Base-by-base conservation (phyloP, 2,888 invertebrate genomes). In the Pyrochroa serraticornis region DNA sequence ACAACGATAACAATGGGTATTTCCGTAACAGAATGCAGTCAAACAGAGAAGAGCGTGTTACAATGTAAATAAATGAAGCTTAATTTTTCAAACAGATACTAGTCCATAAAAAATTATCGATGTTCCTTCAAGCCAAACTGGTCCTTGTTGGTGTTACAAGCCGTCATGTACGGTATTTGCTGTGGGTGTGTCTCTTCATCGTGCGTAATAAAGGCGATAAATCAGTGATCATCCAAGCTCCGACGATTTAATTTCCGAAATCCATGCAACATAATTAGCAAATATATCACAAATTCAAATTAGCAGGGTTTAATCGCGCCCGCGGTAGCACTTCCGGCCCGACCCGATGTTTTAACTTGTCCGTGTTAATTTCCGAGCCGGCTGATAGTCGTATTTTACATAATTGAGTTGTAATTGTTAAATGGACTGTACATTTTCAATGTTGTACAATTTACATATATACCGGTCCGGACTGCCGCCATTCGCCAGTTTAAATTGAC, bases 401-500 rank as follows among this genome's bases (percentile, higher is more conserved):
- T 78, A 79, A 79, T 79, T 77, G 79, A 77, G 75, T 79, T 76
- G 75, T 78, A 77, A 79, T 79, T 78, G 79, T 75, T 79, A 75
- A 79, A 79, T 79, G 77, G 77, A 73, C 73, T 74, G 77, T 74
- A 68, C 72, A 68, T 76, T 77, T 77, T 75, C 76, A 76, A 76
- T 76, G 75, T 75, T 74, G 70, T 66, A 61, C 68, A 65, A 77
- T 78, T 78, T 78, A 75, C 78, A 77, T 77, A 76, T 72, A 74
- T 73, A 75, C 76, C 74, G 75, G 75, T 69, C 69, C 63, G 44
- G 53, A 65, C 64, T 67, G 57, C 56, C 54, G 64, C 66, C 63
- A 63, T 69, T 70, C 68, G 65, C 66, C 66, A 66, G 61, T 70
- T 71, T 70, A 69, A 71, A 71, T 70, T 64, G 70, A 61, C 63